Evolutionary conservation across 2,888 invertebrate genomes (phyloP).

Genomic region (Hesperia comma): DNA sequence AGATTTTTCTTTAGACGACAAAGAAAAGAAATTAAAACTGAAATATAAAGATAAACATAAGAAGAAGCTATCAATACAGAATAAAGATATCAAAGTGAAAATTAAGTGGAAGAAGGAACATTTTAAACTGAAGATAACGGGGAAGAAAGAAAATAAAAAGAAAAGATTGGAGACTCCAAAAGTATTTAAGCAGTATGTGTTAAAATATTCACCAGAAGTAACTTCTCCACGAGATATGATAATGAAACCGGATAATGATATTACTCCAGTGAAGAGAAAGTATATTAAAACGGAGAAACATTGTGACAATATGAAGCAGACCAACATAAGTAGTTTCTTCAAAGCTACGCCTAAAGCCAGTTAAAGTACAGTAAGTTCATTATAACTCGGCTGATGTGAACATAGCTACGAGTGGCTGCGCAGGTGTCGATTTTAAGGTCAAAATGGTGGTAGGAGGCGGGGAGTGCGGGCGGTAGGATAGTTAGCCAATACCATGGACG

Average conservation of each 20-base stretch:
- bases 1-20: not conserved
- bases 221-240: conserved; percentile 46
- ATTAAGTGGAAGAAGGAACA: conserved; percentile 58
- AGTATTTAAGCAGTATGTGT: conserved; percentile 59
- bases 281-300: conserved; percentile 53
- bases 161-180: conserved; percentile 27
- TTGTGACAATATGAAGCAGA: conserved; percentile 64
- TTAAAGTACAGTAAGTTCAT: no score
- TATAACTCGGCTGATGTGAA: no score
- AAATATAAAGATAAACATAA: conserved; percentile 41
- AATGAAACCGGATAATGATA: conserved; percentile 52
- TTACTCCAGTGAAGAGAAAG: conserved; percentile 55
- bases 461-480: no score
- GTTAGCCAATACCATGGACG: no score
- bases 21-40: conserved; percentile 32
- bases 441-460: no score
- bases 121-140: conserved; percentile 55
- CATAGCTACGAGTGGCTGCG: no score
- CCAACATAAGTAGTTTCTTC: conserved; percentile 66
- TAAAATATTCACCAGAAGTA: conserved; percentile 55
- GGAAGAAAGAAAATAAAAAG: conserved; percentile 32
- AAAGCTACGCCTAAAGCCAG: conserved; percentile 44
- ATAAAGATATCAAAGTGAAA: conserved; percentile 56
- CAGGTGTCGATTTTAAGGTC: no score
- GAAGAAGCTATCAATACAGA: conserved; percentile 39